Percentiles rank a stretch among this genome's conserved stretches.
Conservation (phyloP, 2,113 vertebrate genomes). For the Paraplagusia blochii region DNA sequence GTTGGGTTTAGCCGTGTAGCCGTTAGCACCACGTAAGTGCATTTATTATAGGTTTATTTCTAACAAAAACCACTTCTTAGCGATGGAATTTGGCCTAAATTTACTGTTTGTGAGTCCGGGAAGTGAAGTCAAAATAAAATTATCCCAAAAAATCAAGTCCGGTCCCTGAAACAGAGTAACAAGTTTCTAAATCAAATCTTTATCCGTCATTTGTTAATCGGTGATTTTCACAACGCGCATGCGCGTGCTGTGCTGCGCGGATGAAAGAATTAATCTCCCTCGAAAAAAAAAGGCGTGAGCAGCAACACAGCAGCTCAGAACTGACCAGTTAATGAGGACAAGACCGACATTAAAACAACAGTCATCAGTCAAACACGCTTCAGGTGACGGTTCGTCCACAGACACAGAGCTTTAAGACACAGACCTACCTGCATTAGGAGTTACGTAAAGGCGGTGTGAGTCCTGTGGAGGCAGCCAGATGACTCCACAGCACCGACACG, state of each 20-base stretch:
- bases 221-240: slow-evolving; percentile 50
- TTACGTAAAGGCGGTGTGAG: slow-evolving; percentile 66
- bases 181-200: slow-evolving; percentile 12
- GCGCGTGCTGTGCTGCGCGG: slow-evolving; percentile 44
- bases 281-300: slow-evolving; percentile 4
- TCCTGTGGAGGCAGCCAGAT: slow-evolving; percentile 15
- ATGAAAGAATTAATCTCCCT: slow-evolving; percentile 37
- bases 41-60: too few species aligned
- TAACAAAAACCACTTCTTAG: too few species aligned
- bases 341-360: too few species aligned
- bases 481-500: background rate
- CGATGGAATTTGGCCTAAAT: too few species aligned
- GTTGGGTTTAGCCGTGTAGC: too few species aligned
- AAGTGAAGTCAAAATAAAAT: too few species aligned
- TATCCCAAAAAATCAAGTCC: too few species aligned
- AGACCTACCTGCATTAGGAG: slow-evolving; percentile 57
- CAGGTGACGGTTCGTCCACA: background rate
- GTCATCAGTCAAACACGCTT: too few species aligned
- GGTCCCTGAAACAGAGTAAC: too few species aligned
- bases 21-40: too few species aligned
- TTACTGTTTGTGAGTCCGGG: too few species aligned
- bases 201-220: slow-evolving; percentile 44
- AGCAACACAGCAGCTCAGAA: background rate
- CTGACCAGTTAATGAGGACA: background rate
- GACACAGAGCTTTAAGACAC: background rate